Percentiles rank a stretch among this genome's conserved stretches.
phyloP scores from a whole-genome alignment of 2,888 invertebrate genomes.

The Drosophila buzzatii region DNA sequence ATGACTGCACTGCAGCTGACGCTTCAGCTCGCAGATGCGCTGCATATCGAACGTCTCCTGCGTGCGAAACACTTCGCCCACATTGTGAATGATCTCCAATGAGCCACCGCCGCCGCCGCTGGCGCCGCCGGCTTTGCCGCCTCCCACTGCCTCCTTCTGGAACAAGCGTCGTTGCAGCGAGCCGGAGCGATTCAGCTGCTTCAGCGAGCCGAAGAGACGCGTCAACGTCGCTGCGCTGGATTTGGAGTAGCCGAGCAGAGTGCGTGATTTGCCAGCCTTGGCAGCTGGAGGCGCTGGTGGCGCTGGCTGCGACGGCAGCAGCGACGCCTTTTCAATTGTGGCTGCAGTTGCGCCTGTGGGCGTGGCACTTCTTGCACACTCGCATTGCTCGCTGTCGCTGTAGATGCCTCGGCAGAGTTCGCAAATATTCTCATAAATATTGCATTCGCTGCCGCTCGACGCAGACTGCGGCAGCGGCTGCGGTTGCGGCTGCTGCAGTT shows the following conservation, averaged over 20 bases:
- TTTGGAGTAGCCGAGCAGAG: slow-evolving; percentile 59
- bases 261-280: slow-evolving; percentile 53
- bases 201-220: slow-evolving; percentile 79
- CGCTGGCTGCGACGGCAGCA: neutral
- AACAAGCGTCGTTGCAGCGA: slow-evolving; percentile 66
- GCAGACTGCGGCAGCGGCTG: slow-evolving; percentile 3
- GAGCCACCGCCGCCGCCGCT: slow-evolving; percentile 47
- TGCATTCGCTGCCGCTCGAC: slow-evolving; percentile 29
- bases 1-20: slow-evolving; percentile 71
- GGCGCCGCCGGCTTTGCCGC: slow-evolving; percentile 5
- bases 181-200: slow-evolving; percentile 67
- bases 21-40: slow-evolving; percentile 82
- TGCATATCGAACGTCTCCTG: slow-evolving; percentile 84
- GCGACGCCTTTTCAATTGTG: neutral
- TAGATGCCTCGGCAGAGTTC: slow-evolving; percentile 81
- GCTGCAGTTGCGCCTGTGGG: slow-evolving; percentile 1
- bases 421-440: slow-evolving; percentile 85
- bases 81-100: slow-evolving; percentile 84
- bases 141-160: slow-evolving; percentile 35
- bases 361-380: slow-evolving; percentile 39
- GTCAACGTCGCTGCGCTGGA: slow-evolving; percentile 64
- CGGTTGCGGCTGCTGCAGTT: slow-evolving; percentile 3
- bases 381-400: slow-evolving; percentile 77
- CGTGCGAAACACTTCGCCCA: slow-evolving; percentile 84
- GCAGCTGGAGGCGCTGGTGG: neutral